Evolutionary conservation across 2,113 vertebrate species (phyloP).

Genomic region (Tringa solitaria): DNA sequence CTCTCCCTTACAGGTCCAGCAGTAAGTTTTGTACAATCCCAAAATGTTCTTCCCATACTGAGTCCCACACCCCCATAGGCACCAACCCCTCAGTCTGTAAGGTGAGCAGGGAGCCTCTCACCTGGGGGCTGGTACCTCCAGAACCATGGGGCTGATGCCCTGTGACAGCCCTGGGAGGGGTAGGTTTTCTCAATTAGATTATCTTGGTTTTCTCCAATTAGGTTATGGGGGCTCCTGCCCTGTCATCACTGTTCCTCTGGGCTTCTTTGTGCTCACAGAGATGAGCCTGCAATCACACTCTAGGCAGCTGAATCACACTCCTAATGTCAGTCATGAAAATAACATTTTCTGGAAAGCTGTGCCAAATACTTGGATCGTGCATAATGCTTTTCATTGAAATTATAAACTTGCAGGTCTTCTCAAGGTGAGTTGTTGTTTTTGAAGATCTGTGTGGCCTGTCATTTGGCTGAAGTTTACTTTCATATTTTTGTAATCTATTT

Average conservation of each 20-base stretch:
- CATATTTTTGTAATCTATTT: neutral
- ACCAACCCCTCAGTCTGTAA: neutral
- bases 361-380: neutral
- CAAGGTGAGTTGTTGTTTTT: neutral
- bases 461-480: neutral
- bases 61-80: rapidly evolving
- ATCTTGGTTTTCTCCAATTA: neutral
- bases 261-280: neutral
- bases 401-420: neutral
- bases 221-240: neutral
- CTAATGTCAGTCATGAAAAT: neutral
- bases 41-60: neutral
- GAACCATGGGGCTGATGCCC: neutral
- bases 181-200: neutral
- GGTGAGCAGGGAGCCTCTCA: rapidly evolving
- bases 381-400: neutral
- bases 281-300: neutral
- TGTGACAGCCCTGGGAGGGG: neutral
- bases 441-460: neutral
- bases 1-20: neutral
- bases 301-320: neutral
- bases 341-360: neutral
- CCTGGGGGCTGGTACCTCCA: neutral
- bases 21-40: neutral
- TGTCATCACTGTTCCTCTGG: neutral